Conservation (phyloP, 2,113 vertebrate genomes). For the Nymphicus hollandicus region DNA sequence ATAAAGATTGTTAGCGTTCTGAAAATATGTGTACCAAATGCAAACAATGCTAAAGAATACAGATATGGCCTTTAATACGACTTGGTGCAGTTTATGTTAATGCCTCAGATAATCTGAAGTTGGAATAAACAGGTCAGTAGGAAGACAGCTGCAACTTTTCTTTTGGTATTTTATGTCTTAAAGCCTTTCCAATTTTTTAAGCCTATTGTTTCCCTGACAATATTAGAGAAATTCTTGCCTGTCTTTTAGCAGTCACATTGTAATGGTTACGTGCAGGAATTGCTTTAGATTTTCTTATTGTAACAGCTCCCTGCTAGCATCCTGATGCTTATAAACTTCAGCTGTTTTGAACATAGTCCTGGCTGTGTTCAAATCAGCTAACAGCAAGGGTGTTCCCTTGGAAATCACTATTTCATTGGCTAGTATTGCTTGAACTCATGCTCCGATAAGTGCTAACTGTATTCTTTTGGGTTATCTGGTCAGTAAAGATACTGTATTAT, state of each 20-base stretch:
- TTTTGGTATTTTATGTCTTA: background rate
- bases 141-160: conserved; percentile 14
- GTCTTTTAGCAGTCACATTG: background rate
- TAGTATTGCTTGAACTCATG: background rate
- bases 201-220: background rate
- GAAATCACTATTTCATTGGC: background rate
- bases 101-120: conserved; percentile 14
- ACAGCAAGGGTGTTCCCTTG: background rate
- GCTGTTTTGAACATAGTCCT: background rate
- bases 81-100: conserved; percentile 6
- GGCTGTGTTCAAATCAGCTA: background rate
- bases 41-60: conserved; percentile 23
- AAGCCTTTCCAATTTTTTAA: background rate
- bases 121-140: background rate
- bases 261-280: background rate
- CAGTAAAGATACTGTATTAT: background rate
- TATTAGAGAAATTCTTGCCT: background rate
- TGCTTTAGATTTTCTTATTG: background rate
- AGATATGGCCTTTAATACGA: background rate
- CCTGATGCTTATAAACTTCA: background rate
- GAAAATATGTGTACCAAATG: background rate
- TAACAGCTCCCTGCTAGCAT: background rate
- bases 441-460: background rate
- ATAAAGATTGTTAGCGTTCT: conserved; percentile 1
- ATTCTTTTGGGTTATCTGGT: background rate